Evolutionary conservation across 2,888 invertebrate genomes (phyloP).

Genomic region (Trissolcus japonicus): DNA sequence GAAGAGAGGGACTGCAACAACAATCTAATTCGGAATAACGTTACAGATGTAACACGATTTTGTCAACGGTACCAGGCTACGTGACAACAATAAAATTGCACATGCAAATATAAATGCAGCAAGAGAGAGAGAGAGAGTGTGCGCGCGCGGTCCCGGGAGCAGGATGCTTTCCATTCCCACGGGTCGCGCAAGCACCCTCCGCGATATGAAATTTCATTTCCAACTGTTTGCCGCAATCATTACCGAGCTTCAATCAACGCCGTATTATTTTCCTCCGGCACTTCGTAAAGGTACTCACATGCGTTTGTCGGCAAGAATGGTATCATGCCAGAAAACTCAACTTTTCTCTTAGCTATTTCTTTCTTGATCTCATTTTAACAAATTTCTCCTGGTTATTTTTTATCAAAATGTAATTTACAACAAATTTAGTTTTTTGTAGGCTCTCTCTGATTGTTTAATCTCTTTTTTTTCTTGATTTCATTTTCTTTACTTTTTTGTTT

Average conservation of each 20-base stretch:
- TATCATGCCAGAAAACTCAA: too few relatives aligned
- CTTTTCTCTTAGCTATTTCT: not conserved
- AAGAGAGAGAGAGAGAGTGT: constrained; percentile 40
- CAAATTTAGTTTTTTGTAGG: too few relatives aligned
- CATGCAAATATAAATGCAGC: constrained; percentile 48
- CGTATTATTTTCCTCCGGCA: constrained; percentile 62
- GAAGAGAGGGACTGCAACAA: not conserved
- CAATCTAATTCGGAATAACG: constrained; percentile 17
- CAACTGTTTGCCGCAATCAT: constrained; percentile 65
- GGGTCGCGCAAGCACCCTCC: constrained; percentile 56
- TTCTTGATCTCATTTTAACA: not conserved
- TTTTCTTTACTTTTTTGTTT: too few relatives aligned
- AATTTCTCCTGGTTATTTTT: not conserved
- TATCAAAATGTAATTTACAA: too few relatives aligned
- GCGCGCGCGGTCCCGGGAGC: constrained; percentile 54
- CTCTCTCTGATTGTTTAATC: not conserved
- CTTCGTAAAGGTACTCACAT: constrained; percentile 27
- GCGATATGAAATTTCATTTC: constrained; percentile 67
- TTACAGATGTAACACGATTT: constrained; percentile 45
- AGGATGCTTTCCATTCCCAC: constrained; percentile 70
- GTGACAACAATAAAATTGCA: constrained; percentile 56
- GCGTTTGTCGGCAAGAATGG: constrained; percentile 4
- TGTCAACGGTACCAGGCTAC: constrained; percentile 47
- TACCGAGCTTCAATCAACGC: constrained; percentile 63
- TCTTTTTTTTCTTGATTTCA: not conserved